Percentiles rank a stretch among this genome's conserved stretches.
Evolutionary conservation across 2,113 vertebrate species (phyloP).

Genomic region (Seriola dumerili): DNA sequence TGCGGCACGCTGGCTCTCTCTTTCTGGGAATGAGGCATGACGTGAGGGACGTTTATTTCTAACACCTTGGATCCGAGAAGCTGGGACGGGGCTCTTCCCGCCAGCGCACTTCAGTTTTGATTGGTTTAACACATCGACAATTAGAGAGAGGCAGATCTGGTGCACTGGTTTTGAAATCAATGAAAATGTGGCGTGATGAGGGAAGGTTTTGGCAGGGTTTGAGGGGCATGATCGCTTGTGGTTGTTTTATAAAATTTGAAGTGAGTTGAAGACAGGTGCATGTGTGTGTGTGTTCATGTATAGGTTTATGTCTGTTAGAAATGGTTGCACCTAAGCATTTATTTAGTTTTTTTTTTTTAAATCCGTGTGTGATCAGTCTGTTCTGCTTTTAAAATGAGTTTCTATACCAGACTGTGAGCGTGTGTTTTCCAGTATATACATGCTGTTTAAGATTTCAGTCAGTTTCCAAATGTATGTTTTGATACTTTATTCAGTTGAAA

Average conservation of each 20-base stretch:
- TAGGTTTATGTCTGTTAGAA: conserved; percentile 9
- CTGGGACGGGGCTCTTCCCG: conserved; percentile 36
- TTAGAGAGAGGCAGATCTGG: conserved; percentile 47
- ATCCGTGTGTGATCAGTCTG: background rate
- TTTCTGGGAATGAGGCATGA: conserved; percentile 70
- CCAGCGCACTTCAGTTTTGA: conserved; percentile 49
- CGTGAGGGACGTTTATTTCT: conserved; percentile 69
- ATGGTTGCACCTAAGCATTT: background rate
- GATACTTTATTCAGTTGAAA: conserved; percentile 11
- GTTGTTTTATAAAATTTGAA: conserved; percentile 38
- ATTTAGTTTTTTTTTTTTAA: background rate
- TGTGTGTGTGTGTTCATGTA: background rate
- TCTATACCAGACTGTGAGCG: background rate
- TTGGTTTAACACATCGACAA: conserved; percentile 64
- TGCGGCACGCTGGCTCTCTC: conserved; percentile 15
- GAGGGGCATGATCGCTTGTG: conserved; percentile 10
- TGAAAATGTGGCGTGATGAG: conserved; percentile 20
- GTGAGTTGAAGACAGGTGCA: conserved; percentile 61
- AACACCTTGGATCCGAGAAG: conserved; percentile 66
- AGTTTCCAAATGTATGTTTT: background rate
- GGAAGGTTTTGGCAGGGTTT: conserved; percentile 44
- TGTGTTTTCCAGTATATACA: conserved; percentile 14
- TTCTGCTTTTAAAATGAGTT: background rate
- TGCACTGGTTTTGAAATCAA: conserved; percentile 68
- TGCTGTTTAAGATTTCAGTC: background rate